phyloP scores from a whole-genome alignment of 2,113 vertebrate genomes.

The Clarias batrachus region DNA sequence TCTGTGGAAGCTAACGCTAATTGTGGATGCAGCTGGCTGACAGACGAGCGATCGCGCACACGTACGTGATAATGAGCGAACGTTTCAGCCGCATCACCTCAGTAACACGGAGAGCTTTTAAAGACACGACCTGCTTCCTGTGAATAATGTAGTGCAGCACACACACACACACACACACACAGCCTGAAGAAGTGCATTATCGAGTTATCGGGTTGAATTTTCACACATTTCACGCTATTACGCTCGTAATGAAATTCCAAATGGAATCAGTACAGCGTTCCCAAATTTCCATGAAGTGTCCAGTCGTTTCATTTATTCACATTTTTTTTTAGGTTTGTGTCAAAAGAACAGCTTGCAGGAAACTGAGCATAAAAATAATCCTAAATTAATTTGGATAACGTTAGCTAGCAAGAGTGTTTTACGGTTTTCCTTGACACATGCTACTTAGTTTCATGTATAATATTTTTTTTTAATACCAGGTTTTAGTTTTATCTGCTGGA shows the following conservation, averaged over 20 bases:
- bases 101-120: constrained; percentile 9
- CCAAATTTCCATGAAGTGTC: background rate
- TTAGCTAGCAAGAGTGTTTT: background rate
- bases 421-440: background rate
- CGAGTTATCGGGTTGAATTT: background rate
- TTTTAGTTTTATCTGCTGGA: background rate
- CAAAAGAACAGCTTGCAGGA: background rate
- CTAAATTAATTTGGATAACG: background rate
- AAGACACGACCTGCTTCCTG: constrained; percentile 20
- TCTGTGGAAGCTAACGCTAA: constrained; percentile 48
- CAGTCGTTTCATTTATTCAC: background rate
- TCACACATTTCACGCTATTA: background rate
- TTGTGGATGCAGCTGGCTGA: constrained; percentile 43
- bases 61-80: constrained; percentile 45
- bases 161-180: constrained; percentile 3
- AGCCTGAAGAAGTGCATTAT: background rate
- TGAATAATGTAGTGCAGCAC: constrained; percentile 1
- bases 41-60: constrained; percentile 28
- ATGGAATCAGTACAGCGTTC: background rate
- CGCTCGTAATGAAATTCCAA: background rate
- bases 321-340: background rate
- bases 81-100: constrained; percentile 31
- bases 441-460: background rate
- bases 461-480: background rate
- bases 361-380: background rate